Evolutionary conservation across 2,113 vertebrate genomes (phyloP).

Genomic region (Rhynchomys soricoides): DNA sequence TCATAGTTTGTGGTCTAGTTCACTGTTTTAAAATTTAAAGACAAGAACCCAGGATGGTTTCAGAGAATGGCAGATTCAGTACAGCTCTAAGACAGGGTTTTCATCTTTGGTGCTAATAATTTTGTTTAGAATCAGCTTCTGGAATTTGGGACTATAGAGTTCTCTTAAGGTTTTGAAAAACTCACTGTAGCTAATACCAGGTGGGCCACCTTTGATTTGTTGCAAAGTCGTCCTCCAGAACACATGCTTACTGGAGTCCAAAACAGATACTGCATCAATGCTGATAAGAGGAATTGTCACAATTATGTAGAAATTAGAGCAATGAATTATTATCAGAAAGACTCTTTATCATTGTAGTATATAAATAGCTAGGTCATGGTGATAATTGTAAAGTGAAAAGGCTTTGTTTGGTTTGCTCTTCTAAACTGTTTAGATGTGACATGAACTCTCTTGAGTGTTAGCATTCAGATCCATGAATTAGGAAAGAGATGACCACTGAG

Average conservation of each 20-base stretch:
- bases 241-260: no score
- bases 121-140: neutral
- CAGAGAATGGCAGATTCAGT: neutral
- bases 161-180: neutral
- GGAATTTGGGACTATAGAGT: neutral
- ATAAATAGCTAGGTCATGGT: neutral
- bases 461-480: neutral
- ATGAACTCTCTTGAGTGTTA: neutral
- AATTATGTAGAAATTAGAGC: neutral
- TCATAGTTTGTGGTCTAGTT: neutral
- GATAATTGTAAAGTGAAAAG: neutral
- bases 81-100: neutral
- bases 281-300: neutral
- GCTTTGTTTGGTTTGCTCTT: neutral
- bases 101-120: neutral
- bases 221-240: rapidly evolving
- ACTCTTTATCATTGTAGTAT: neutral
- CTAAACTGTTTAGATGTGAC: neutral
- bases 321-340: neutral
- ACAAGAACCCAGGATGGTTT: neutral
- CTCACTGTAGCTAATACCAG: neutral
- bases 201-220: neutral
- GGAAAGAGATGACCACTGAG: neutral
- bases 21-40: neutral
- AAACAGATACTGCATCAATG: neutral